These are phyloP conservation scores for Pelecanus crispus DNA, from an alignment of 2,113 vertebrate species.

Conservation along the genomic window DNA sequence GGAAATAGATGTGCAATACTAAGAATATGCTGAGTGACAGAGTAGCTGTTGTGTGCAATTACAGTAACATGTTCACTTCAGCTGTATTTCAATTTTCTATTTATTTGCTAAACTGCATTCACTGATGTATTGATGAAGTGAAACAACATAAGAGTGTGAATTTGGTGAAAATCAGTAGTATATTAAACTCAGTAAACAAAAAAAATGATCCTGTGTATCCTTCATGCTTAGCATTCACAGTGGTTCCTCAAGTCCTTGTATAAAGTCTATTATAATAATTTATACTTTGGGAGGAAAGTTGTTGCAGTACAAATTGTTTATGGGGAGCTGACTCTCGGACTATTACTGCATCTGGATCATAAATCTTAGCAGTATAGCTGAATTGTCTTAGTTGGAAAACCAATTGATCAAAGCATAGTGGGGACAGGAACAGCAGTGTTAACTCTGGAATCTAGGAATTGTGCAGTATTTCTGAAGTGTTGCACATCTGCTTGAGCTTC, in stretches of 20 bases:
- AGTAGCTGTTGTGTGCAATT: background rate
- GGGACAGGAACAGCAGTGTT: background rate
- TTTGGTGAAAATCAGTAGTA: background rate
- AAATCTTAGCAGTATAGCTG: background rate
- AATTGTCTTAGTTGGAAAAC: background rate
- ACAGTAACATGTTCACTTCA: background rate
- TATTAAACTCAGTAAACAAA: background rate
- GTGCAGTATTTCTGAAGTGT: background rate
- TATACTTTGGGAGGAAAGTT: background rate
- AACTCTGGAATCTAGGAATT: background rate
- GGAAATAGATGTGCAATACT: background rate
- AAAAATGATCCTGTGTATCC: background rate
- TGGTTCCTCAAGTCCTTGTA: background rate
- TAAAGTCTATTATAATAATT: background rate
- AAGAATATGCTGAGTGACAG: background rate
- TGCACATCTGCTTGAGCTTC: accelerated
- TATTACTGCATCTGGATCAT: background rate
- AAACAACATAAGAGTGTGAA: background rate
- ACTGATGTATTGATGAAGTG: background rate
- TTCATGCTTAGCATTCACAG: background rate
- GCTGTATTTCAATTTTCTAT: background rate
- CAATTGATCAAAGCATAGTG: background rate
- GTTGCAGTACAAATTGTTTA: background rate
- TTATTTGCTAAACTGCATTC: background rate
- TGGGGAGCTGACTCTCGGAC: background rate